A percentile compares a stretch with the other conserved stretches of the same genome.
Conservation (phyloP, 2,888 invertebrate genomes). For the Trimorus sp. region DNA sequence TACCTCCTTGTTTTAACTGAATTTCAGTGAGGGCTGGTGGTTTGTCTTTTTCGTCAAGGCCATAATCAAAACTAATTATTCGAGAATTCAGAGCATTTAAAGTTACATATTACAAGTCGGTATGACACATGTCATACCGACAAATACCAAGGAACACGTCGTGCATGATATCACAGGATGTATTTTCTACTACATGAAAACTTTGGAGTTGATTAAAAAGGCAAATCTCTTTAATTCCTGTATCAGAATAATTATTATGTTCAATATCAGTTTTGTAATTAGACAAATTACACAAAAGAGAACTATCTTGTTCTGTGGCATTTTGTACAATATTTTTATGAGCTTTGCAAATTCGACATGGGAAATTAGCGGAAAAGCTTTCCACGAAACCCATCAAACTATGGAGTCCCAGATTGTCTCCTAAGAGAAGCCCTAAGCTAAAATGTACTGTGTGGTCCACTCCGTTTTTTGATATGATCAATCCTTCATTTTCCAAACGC, state of each 20-base stretch:
- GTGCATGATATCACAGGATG: constrained; percentile 55
- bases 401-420: constrained; percentile 51
- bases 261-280: constrained; percentile 1
- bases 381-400: constrained; percentile 50
- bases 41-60: constrained; percentile 43
- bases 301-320: neutral
- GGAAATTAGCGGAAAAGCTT: constrained; percentile 57
- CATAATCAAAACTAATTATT: constrained; percentile 52
- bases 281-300: neutral
- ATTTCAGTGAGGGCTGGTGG: constrained; percentile 44
- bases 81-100: constrained; percentile 43
- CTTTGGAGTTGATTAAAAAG: constrained; percentile 54
- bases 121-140: constrained; percentile 55
- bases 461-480: neutral
- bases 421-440: constrained; percentile 18
- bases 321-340: neutral
- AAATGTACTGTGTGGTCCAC: neutral
- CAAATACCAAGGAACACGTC: constrained; percentile 50
- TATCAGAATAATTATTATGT: constrained; percentile 9
- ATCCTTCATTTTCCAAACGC: constrained; percentile 37
- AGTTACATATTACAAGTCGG: too few relatives aligned
- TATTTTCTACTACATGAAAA: constrained; percentile 57
- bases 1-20: constrained; percentile 32
- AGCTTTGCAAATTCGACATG: constrained; percentile 48
- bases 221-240: constrained; percentile 28